A percentile compares a stretch with the other conserved stretches of the same genome.
Evolutionary conservation across 92 coral and sea anemone genomes (phyloP).

Genomic region (Hydrozoanthus gracilis): DNA sequence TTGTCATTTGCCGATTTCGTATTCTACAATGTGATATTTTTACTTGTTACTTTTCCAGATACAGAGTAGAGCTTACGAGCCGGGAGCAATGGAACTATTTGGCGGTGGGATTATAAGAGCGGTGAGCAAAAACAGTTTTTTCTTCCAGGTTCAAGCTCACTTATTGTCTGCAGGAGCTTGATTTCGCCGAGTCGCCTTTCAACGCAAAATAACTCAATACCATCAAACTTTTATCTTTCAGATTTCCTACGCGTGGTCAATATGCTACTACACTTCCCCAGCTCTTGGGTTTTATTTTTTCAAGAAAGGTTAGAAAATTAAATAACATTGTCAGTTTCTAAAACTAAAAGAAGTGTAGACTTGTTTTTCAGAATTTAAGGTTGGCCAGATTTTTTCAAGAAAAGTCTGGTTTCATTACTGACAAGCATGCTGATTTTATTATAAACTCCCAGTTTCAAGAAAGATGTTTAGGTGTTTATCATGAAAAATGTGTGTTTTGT

Average conservation of each 20-base stretch:
- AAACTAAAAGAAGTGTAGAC: too few relatives aligned
- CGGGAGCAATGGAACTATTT: constrained; percentile 75
- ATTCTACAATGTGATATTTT: neutral
- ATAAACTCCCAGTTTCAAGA: too few relatives aligned
- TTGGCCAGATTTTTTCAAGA: too few relatives aligned
- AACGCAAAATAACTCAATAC: neutral
- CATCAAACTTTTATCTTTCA: constrained; percentile 35
- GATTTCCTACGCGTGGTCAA: constrained; percentile 95
- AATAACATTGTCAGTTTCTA: neutral
- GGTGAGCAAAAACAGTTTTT: constrained; percentile 56
- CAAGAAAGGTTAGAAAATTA: constrained; percentile 73
- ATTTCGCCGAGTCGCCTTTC: neutral
- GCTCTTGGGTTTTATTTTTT: constrained; percentile 81
- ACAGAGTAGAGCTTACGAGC: constrained; percentile 79
- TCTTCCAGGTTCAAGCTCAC: neutral
- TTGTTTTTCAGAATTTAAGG: too few relatives aligned
- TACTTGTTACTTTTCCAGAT: constrained; percentile 7
- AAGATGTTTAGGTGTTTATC: too few relatives aligned
- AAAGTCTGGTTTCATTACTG: too few relatives aligned
- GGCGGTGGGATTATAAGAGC: constrained; percentile 88
- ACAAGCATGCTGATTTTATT: too few relatives aligned
- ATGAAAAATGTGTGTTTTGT: too few relatives aligned
- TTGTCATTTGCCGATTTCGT: neutral
- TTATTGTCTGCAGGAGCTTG: too few relatives aligned
- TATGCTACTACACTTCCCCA: constrained; percentile 94